Conservation (phyloP, 2,797 vertebrate genomes). For the Takifugu ocellatus region DNA sequence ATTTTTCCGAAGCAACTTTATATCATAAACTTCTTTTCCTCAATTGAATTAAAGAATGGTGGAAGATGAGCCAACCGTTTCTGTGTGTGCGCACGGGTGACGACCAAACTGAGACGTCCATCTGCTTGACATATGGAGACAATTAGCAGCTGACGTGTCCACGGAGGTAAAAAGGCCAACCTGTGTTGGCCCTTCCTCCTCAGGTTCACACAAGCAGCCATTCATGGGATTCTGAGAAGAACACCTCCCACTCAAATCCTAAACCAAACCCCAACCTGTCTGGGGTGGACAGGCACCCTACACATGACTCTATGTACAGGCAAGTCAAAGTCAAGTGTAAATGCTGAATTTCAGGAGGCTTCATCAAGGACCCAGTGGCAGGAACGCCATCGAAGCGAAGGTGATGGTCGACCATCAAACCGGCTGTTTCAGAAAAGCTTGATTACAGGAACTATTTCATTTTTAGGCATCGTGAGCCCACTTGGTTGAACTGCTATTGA, state of each 20-base stretch:
- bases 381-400: background rate
- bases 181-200: conserved; percentile 61
- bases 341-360: conserved; percentile 12
- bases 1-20: background rate
- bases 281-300: conserved; percentile 50
- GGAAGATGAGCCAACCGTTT: conserved; percentile 15
- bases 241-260: conserved; percentile 60
- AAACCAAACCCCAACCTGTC: conserved; percentile 60
- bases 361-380: conserved; percentile 7
- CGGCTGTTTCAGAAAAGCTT: too few relatives aligned
- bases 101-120: conserved; percentile 35
- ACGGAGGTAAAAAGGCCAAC: conserved; percentile 70
- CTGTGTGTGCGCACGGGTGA: conserved; percentile 8
- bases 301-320: conserved; percentile 45
- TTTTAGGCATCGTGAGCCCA: too few relatives aligned
- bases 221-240: conserved; percentile 57
- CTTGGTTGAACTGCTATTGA: too few relatives aligned
- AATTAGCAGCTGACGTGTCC: conserved; percentile 69
- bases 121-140: conserved; percentile 73
- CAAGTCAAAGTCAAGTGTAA: conserved; percentile 36
- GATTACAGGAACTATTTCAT: too few relatives aligned
- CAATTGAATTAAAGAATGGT: conserved; percentile 4
- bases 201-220: conserved; percentile 68
- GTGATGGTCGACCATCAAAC: too few relatives aligned
- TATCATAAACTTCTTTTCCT: background rate